Percentiles rank a stretch among this genome's conserved stretches.
Conservation (phyloP, 2,888 invertebrate species). For the Tetranychus truncatus region DNA sequence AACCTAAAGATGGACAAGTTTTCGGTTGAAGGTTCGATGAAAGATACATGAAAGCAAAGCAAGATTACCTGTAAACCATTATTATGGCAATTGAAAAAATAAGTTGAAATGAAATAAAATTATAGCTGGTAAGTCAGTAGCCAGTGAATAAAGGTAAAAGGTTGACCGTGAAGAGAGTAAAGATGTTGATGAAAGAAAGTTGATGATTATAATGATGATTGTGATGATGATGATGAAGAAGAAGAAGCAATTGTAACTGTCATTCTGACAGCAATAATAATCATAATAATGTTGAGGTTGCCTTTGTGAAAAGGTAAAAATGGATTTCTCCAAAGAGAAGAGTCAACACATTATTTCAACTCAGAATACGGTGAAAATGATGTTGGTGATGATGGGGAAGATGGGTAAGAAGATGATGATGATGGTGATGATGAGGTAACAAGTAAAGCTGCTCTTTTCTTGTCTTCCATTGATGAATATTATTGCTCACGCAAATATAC, state of each 20-base stretch:
- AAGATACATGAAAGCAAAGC: neutral
- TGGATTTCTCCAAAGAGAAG: neutral
- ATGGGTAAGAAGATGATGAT: neutral
- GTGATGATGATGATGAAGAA: neutral
- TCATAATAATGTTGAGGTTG: neutral
- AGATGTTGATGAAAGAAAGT: neutral
- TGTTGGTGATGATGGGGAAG: neutral
- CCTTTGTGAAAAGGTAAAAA: neutral
- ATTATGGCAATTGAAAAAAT: neutral
- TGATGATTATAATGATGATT: neutral
- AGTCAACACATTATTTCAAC: neutral
- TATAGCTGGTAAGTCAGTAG: neutral
- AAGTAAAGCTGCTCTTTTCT: neutral
- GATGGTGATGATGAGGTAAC: neutral
- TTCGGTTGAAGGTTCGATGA: neutral
- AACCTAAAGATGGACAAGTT: neutral
- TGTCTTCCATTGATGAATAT: neutral
- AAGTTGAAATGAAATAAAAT: neutral
- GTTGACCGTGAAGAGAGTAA: too few species aligned
- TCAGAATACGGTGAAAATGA: neutral
- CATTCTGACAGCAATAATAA: neutral
- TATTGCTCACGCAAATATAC: neutral
- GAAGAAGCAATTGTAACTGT: constrained; percentile 1
- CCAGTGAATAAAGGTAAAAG: too few species aligned
- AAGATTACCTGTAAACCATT: neutral